These are phyloP conservation scores for Megaceryle maxima DNA, from an alignment of 2,113 vertebrate genomes.

Conservation along the genomic window DNA sequence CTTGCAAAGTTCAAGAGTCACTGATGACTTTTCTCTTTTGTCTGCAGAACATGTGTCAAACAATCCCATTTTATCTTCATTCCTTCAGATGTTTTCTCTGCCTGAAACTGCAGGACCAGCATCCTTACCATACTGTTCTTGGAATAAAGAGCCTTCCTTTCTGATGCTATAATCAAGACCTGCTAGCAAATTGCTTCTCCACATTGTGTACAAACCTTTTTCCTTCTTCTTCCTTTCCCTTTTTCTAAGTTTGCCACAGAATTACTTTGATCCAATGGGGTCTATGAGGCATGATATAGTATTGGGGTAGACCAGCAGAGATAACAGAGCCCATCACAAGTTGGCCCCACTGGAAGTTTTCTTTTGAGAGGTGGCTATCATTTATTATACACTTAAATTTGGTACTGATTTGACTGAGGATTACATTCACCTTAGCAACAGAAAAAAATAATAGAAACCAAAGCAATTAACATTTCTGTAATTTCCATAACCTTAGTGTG, in stretches of 20 bases:
- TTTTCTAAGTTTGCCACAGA: background rate
- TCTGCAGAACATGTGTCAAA: background rate
- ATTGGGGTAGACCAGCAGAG: background rate
- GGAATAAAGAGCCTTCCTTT: background rate
- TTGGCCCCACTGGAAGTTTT: background rate
- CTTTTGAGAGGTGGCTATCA: background rate
- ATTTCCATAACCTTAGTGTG: background rate
- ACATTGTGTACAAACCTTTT: fast-evolving
- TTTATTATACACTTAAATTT: background rate
- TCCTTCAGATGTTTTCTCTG: background rate
- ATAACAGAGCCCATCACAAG: background rate
- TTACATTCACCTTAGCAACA: background rate
- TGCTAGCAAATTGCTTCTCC: background rate
- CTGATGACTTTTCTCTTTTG: background rate
- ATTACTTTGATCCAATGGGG: background rate
- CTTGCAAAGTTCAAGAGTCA: background rate
- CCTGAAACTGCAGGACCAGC: background rate
- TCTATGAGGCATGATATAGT: background rate
- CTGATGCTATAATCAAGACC: background rate
- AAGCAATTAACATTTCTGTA: background rate
- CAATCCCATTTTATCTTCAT: background rate
- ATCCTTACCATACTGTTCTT: background rate
- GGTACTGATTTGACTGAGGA: background rate
- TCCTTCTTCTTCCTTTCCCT: background rate
- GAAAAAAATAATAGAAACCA: background rate